Base-by-base conservation (phyloP, 2,113 vertebrate species). In the Dolichotis patagonum region DNA sequence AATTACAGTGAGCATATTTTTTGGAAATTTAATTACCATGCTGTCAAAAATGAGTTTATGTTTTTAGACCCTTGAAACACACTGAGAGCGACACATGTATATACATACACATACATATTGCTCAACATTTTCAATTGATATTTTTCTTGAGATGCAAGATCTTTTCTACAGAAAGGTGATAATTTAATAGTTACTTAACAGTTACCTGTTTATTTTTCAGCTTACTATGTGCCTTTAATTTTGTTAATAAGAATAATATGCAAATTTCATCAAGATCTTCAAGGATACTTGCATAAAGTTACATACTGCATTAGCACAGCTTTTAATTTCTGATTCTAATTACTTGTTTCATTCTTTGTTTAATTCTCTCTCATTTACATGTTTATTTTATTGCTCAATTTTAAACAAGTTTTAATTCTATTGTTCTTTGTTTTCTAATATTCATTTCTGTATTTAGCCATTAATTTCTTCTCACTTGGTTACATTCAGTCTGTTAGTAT, bases 231-330 rank as follows among this genome's bases (percentile, higher is more conserved):
- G 16, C 1, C 43, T 90, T 90, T 78, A 10, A 30, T 88, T 95
- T 90, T 91, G 24, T 78, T 91, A 87, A 43, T 58, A 19, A 87
- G 32, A 52, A 91, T 60, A 80, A 62, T 13, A 88, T 38, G 6
- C 41, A 92, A 24, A 71, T 80, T 91, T 93, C 24, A 85, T 87
- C 38, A 67, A 81, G n/a, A 84, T 75, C 91, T 97, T 94, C 14
- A 75, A 62, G 46, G 24, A 52, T 43, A 69, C 38, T 28, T 92
- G 5, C 52, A 62, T 54, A 38, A 88, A 56, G 24, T 41, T 69
- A 86, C 9, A 77, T 30, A 92, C 17, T 2, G 8, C 49, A 81
- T 69, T 67, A 20, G 28, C 26, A 54, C 38, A 65, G 63, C 3
- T 91, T 73, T 80, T 67, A 28, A 62, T 63, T 12, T 77, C 3